Percentiles rank a stretch among this genome's conserved stretches.
phyloP scores from a whole-genome alignment of 2,797 vertebrate species.

The Brachyalestes nurse region DNA sequence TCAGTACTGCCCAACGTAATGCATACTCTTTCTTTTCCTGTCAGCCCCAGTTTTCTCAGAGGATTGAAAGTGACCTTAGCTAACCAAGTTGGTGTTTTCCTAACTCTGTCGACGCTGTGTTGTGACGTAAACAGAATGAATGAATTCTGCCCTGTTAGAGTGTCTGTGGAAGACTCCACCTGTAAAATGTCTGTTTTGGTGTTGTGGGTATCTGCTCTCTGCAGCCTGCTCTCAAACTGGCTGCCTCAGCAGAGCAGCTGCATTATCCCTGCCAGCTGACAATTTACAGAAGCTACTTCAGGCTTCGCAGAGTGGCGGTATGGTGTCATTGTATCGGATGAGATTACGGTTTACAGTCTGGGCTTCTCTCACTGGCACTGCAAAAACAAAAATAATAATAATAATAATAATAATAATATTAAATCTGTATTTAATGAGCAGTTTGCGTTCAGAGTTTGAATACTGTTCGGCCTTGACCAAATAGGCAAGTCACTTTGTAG shows the following conservation, averaged over 20 bases:
- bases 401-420: not conserved
- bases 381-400: not conserved
- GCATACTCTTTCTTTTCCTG: too few relatives aligned
- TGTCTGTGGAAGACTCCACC: conserved; percentile 1
- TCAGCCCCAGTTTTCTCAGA: too few relatives aligned
- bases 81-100: too few relatives aligned
- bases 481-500: not conserved
- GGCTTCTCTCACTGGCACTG: not conserved
- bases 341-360: not conserved
- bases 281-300: not conserved
- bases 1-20: too few relatives aligned
- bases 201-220: not conserved
- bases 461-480: not conserved
- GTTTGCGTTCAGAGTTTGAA: not conserved
- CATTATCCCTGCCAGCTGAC: not conserved
- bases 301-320: not conserved
- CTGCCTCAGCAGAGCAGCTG: not conserved
- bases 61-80: too few relatives aligned
- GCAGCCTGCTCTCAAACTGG: not conserved
- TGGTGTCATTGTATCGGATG: not conserved
- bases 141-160: not conserved
- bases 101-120: too few relatives aligned
- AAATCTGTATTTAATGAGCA: not conserved
- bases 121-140: not conserved
- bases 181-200: conserved; percentile 20